Evolutionary conservation across 2,888 invertebrate genomes (phyloP).

Genomic region (Geotrupes spiniger): DNA sequence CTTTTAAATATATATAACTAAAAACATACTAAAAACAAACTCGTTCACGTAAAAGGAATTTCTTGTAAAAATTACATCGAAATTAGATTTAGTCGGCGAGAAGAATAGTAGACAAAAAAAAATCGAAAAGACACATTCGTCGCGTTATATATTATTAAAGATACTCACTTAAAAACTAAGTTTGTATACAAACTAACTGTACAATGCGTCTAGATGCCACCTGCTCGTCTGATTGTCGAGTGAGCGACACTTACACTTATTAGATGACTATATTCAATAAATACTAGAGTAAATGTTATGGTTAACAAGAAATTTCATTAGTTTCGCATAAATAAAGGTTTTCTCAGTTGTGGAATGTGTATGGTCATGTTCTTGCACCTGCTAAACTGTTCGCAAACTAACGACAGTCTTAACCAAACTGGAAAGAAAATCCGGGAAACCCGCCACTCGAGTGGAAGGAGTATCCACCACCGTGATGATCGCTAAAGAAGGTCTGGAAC

Average conservation of each 20-base stretch:
- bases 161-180: conserved; percentile 4
- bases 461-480: conserved; percentile 53
- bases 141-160: too few species aligned
- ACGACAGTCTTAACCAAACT: conserved; percentile 59
- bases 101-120: too few species aligned
- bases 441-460: conserved; percentile 55
- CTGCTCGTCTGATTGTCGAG: neutral
- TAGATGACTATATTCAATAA: conserved; percentile 1
- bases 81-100: too few species aligned
- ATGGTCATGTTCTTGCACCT: neutral
- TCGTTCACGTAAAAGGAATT: too few species aligned
- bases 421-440: conserved; percentile 67
- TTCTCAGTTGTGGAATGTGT: neutral
- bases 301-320: neutral
- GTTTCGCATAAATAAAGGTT: too few species aligned
- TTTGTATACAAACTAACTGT: conserved; percentile 3
- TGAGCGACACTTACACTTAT: conserved; percentile 3
- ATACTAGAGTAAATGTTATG: conserved; percentile 3
- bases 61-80: too few species aligned
- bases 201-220: conserved; percentile 2
- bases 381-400: conserved; percentile 2
- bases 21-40: too few species aligned
- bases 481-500: conserved; percentile 81
- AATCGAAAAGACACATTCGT: too few species aligned
- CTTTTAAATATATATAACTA: too few species aligned